Evolutionary conservation across 2,888 invertebrate genomes (phyloP), one percentile per base, ranked within the genome.

Genomic region (Watsonalla cultraria): DNA sequence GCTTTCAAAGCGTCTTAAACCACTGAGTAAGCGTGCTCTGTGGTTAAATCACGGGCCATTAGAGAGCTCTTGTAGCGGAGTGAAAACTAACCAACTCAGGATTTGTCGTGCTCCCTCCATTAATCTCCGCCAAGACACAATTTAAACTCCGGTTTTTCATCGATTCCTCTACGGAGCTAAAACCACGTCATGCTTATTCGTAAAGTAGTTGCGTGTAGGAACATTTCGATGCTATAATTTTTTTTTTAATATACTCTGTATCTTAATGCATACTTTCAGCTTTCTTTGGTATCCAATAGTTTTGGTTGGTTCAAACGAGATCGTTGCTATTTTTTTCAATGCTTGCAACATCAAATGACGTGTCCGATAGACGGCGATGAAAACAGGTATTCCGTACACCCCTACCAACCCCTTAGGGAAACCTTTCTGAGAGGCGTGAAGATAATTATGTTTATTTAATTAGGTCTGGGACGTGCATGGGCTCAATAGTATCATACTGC

Each of bases 81-180:
- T 49, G 49, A 49, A 48, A 49, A 49, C 49, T 49, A 49, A 14
- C 49, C 49, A 49, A 39, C 33, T 49, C 51, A 46, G 51, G 46
- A 51, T 51, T 51, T 51, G 46, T 51, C 51, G 51, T 35, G 35
- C 51, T 9, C 51, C 51, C 15, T 46, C 35, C 51, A 51, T 51
- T 51, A 39, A 46, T 51, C 46, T 39, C 9, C 46, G 51, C 49
- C 49, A 33, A 39, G 49, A 37, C 49, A 39, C 37, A 37, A 37
- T 49, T 49, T 39, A 49, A 49, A 39, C 39, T 49, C 49, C 6
- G 37, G 49, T 37, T 49, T 49, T 15, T 37, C 39, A 39, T 6
- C 15, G 49, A 14, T 37, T 49, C 42, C 42, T 42, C 42, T 11
- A 11, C 11, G 42, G 42, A 42, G 42, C 42, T 11, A 42, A 42